Evolutionary conservation across 2,797 vertebrate species (phyloP), one percentile per base, ranked within the genome.

Genomic region (Lerista edwardsae): DNA sequence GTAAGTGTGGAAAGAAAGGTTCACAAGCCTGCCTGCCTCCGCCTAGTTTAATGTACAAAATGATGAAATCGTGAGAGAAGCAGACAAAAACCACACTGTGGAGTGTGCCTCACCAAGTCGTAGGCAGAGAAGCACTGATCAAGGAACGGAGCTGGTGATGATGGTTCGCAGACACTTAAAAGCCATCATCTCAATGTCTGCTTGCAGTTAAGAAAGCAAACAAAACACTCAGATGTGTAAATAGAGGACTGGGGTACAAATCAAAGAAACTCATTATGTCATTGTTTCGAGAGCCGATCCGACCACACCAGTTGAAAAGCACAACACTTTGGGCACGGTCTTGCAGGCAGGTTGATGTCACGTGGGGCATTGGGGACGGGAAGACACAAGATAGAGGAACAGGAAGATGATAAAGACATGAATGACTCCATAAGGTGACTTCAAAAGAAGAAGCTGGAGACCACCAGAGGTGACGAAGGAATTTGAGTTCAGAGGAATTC

Each of bases 141-240:
- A 87, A 84, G 84, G 90, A 92, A 90, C 93, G 89, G 89, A 90
- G 91, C 92, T 89, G 90, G 39, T 87, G 91, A 78, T 91, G 89
- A 82, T 91, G 93, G 89, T 84, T 87, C 87, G 94, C 88, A 93
- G 95, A 94, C 89, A 93, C 95, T 96, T 95, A 93, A 94, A 95
- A 95, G 82, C 88, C 94, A 95, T 93, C 93, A 94, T 91, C 81
- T 87, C 88, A 25, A 85, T 88, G 92, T 95, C 95, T 96, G 95
- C 92, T 94, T 95, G 88, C 86, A 94, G 94, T 96, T 95, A 96
- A 89, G 90, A 95, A 95, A 94, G 93, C 95, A 96, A 96, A 95
- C 93, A 96, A 90, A 91, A 91, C 93, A 91, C 23, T 36, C 75
- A 85, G 93, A 92, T 91, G 90, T 91, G 93, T 93, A 95, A 96